Base-by-base conservation (phyloP, 2,797 vertebrate species). In the Catostomus latipinnis region DNA sequence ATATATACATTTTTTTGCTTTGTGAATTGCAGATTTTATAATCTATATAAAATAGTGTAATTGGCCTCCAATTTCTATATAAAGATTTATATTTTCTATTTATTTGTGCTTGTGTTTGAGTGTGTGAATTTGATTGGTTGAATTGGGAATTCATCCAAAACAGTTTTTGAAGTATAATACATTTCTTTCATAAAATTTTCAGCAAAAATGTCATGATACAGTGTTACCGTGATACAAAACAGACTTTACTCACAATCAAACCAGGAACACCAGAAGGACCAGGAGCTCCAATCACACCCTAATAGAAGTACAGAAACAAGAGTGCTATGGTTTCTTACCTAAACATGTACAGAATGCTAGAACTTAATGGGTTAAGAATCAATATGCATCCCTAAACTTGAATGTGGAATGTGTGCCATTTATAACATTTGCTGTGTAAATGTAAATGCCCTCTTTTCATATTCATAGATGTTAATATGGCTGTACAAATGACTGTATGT, bases 211-310 rank as follows among this genome's bases (percentile, higher is more conserved):
- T 34, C 34, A 34, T 49, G 16, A 52, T 11, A 58, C 6, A n/a
- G 45, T 18, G 53, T 43, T 52, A 34, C 50, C 1, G 79, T 6
- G 78, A 48, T 81, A 46, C 86, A 71, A 80, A 14, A 54, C 8
- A 11, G 7, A 60, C 9, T 86, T 62, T 93, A 98, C 97, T 99
- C 94, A 99, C 98, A 92, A 98, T 94, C 85, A 98, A 95, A 88
- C 98, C 97, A 80, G 82, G 93, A 87, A 99, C 97, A 94, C 98
- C 98, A 74, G 90, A 91, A 91, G 98, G 98, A 89, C 98, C 98
- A 12, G 94, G 95, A 88, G 96, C 94, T 93, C 97, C 98, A 88
- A 97, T 86, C 76, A 96, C 94, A 88, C 98, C 98, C 98, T 99
- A 81, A 85, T 93, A 91, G 88, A 81, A 81, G 85, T 71, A 86